These are phyloP conservation scores for Idaea biselata DNA, from an alignment of 2,888 invertebrate genomes.

Conservation along the genomic window DNA sequence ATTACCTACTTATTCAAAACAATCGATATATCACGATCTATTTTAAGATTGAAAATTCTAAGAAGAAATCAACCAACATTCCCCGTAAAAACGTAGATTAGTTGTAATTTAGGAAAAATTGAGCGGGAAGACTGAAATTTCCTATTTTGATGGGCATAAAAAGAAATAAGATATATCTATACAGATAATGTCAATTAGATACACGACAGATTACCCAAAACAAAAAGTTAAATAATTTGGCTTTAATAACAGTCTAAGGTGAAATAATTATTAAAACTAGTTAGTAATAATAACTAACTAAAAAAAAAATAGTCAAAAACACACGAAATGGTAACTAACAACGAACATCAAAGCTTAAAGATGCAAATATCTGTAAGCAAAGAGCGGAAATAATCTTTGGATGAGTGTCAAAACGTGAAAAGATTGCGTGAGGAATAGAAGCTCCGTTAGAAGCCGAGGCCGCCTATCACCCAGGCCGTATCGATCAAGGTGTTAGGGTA, in stretches of 20 bases:
- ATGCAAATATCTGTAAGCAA: neutral
- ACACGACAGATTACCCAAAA: neutral
- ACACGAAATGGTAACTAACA: neutral
- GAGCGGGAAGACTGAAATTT: neutral
- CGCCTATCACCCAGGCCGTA: constrained; percentile 39
- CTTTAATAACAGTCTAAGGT: too few species aligned
- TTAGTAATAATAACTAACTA: too few species aligned
- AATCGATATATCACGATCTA: too few species aligned
- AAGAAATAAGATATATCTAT: neutral
- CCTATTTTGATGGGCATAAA: neutral
- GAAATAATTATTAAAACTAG: too few species aligned
- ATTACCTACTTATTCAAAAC: neutral
- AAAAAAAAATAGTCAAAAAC: neutral
- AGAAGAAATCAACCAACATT: neutral
- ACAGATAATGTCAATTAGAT: neutral
- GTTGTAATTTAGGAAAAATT: neutral
- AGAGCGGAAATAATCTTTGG: neutral
- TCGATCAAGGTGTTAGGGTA: constrained; percentile 70
- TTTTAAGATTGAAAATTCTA: neutral
- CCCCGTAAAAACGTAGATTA: neutral
- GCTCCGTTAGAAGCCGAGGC: constrained; percentile 48
- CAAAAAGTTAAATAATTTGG: too few species aligned
- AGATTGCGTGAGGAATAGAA: constrained; percentile 37
- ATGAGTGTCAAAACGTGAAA: constrained; percentile 14
- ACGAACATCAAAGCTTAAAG: neutral